Evolutionary conservation across 2,797 vertebrate genomes (phyloP), one percentile per base, ranked within the genome.

Genomic region (Coregonus suidteri): DNA sequence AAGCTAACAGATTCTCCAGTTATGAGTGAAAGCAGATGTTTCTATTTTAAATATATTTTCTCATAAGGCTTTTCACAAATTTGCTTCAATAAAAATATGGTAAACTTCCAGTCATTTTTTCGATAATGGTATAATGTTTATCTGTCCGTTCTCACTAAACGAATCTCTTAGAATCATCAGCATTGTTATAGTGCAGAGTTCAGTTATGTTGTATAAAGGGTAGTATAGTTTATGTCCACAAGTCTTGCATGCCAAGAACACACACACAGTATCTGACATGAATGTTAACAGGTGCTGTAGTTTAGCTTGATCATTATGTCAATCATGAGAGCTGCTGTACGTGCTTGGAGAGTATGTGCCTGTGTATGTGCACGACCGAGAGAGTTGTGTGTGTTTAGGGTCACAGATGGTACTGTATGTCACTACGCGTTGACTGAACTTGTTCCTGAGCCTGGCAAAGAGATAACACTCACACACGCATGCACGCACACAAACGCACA

Each of bases 111-210:
- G 73, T 85, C 83, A 62, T 78, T 83, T 81, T 74, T 84, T 75
- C 77, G 82, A 74, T 83, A 82, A 90, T 64, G 77, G 73, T 59
- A 85, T 81, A 73, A 83, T 88, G 83, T 76, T 80, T 79, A 81
- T 82, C 77, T 79, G 89, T 88, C 83, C 90, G 82, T 84, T 89
- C 84, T 83, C 79, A 88, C 88, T 88, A 87, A 72, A 73, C 69
- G 66, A 47, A 81, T 71, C 75, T 79, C 79, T 86, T 84, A 79
- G 87, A 83, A 83, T 77, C 83, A 85, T 87, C 82, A 66, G 76
- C 80, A 52, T 79, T 74, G 81, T 53, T 86, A 78, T 80, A 25
- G 87, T 73, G 81, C 86, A 87, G 81, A 88, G 81, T 77, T 90
- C 76, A 82, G 72, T 77, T 37, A 51, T 67, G 79, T 80, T 81